A percentile compares a stretch with the other conserved stretches of the same genome.
Evolutionary conservation across 2,888 invertebrate genomes (phyloP).

Genomic region (Drosophila quinaria): DNA sequence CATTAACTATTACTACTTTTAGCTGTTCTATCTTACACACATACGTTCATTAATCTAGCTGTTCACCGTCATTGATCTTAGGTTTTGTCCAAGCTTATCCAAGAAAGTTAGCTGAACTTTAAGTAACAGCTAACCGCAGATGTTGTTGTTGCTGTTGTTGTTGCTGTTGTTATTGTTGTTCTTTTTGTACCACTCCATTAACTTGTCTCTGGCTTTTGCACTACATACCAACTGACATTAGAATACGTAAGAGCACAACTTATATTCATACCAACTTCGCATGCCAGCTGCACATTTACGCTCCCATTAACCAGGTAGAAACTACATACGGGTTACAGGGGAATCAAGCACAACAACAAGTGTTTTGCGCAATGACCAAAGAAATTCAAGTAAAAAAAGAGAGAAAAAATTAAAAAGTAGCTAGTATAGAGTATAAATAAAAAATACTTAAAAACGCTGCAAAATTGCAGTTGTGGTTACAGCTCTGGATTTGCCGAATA

Average conservation of each 20-base stretch:
- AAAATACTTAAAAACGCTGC: slow-evolving; percentile 36
- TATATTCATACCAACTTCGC: slow-evolving; percentile 60
- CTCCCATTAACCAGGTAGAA: slow-evolving; percentile 76
- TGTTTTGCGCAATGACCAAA: slow-evolving; percentile 73
- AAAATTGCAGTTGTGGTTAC: slow-evolving; percentile 55
- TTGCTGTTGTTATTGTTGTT: slow-evolving; percentile 23
- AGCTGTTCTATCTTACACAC: background rate
- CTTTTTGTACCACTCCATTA: slow-evolving; percentile 73
- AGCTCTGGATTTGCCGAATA: slow-evolving; percentile 11
- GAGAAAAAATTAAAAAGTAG: slow-evolving; percentile 41
- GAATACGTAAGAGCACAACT: slow-evolving; percentile 53
- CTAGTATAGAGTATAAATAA: slow-evolving; percentile 25
- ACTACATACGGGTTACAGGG: slow-evolving; percentile 44
- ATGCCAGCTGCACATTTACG: slow-evolving; percentile 80
- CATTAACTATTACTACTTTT: background rate
- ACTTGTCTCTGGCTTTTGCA: slow-evolving; percentile 75
- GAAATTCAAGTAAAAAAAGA: slow-evolving; percentile 55
- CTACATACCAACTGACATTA: slow-evolving; percentile 70
- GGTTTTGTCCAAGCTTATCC: slow-evolving; percentile 40
- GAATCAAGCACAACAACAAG: slow-evolving; percentile 52
- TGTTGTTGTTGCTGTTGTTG: slow-evolving; percentile 17
- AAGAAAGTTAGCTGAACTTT: slow-evolving; percentile 48
- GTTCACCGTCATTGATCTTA: slow-evolving; percentile 43
- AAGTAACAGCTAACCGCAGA: slow-evolving; percentile 37
- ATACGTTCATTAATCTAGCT: slow-evolving; percentile 25